Evolutionary conservation across 2,797 vertebrate genomes (phyloP).

Genomic region (Hozukius guyotensis): DNA sequence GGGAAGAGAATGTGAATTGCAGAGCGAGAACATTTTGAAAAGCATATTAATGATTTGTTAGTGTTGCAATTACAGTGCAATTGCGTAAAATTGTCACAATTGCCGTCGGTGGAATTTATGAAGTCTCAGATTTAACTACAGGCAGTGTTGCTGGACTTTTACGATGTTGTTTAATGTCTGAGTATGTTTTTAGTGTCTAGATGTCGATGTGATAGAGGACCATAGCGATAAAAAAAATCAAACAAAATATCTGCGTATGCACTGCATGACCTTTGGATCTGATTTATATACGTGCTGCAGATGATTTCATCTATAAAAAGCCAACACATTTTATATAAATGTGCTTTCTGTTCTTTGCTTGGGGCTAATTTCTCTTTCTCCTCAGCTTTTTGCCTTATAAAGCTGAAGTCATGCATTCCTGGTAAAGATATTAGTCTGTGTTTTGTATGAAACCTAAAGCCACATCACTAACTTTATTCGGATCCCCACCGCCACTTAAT

Average conservation of each 20-base stretch:
- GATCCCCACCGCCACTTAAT: conserved; percentile 35
- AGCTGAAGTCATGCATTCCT: conserved; percentile 53
- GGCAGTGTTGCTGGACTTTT: conserved; percentile 20
- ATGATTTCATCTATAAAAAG: conserved; percentile 43
- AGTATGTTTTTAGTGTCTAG: conserved; percentile 34
- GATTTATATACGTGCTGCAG: conserved; percentile 19
- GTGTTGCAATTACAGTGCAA: conserved; percentile 54
- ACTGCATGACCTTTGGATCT: conserved; percentile 9
- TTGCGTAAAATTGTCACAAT: conserved; percentile 56
- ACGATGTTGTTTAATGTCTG: conserved; percentile 35
- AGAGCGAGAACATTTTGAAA: conserved; percentile 28
- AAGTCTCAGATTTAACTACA: conserved; percentile 27
- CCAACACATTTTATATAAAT: conserved; percentile 18
- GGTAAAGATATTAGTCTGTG: conserved; percentile 65
- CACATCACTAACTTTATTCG: conserved; percentile 52
- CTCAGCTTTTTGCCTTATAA: conserved; percentile 38
- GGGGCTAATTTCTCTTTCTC: conserved; percentile 20
- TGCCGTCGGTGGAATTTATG: conserved; percentile 41
- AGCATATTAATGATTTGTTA: conserved; percentile 58
- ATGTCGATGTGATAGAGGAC: conserved; percentile 25
- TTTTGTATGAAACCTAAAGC: conserved; percentile 64
- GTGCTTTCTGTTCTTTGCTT: conserved; percentile 31
- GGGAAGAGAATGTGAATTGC: conserved; percentile 45
- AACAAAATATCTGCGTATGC: conserved; percentile 6
- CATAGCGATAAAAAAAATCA: neutral